phyloP scores from a whole-genome alignment of 92 coral and sea anemone genomes.

The Zoanthus solanderi region DNA sequence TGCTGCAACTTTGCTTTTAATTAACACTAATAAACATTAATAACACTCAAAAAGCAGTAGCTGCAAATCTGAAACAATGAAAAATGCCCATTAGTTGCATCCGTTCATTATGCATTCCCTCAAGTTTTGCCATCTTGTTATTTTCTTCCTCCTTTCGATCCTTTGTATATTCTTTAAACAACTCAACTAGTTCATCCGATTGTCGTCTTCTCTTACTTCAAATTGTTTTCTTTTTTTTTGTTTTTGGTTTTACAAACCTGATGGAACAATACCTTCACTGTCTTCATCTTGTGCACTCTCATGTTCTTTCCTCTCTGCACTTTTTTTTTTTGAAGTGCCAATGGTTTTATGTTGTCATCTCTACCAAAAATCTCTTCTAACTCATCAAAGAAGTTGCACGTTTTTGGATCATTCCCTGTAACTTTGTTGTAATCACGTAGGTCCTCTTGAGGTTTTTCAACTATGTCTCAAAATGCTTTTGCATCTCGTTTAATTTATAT shows the following conservation, averaged over 20 bases:
- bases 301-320: not conserved
- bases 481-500: conserved; percentile 2
- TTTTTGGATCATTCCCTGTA: conserved; percentile 51
- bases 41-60: not conserved
- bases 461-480: conserved; percentile 46
- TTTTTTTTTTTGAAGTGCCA: conserved; percentile 15
- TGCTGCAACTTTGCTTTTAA: not conserved
- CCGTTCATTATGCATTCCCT: conserved; percentile 55
- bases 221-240: not conserved
- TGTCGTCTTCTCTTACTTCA: not conserved
- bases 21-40: not conserved
- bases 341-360: conserved; percentile 42
- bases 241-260: conserved; percentile 5
- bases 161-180: conserved; percentile 46
- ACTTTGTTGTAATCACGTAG: conserved; percentile 50
- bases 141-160: conserved; percentile 58
- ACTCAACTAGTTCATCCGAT: conserved; percentile 50
- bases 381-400: conserved; percentile 47
- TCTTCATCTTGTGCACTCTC: not conserved
- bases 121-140: conserved; percentile 48
- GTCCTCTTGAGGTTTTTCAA: conserved; percentile 54
- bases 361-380: conserved; percentile 37
- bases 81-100: conserved; percentile 56
- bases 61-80: not conserved
- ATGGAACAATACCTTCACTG: not conserved